A percentile compares a stretch with the other conserved stretches of the same genome.
These are phyloP conservation scores for Eucidaris tribuloides DNA, from an alignment of 35 echinoderm and acorn worm genomes.

Conservation along the genomic window DNA sequence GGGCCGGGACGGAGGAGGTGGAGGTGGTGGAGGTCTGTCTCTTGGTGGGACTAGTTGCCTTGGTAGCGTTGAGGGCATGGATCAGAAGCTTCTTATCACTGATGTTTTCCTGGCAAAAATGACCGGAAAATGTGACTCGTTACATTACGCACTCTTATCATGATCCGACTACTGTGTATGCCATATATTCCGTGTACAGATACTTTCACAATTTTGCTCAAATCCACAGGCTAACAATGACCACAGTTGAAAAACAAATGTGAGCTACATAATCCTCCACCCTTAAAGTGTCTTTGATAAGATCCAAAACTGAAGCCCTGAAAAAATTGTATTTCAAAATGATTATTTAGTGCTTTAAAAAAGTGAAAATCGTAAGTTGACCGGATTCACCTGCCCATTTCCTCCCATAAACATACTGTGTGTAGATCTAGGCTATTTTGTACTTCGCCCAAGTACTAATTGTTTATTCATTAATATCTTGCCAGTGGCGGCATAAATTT, in stretches of 20 bases:
- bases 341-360: too few relatives aligned
- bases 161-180: neutral
- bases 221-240: neutral
- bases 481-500: too few relatives aligned
- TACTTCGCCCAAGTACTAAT: too few relatives aligned
- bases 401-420: too few relatives aligned
- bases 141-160: neutral
- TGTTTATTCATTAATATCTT: too few relatives aligned
- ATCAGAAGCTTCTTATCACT: conserved; percentile 69
- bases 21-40: neutral
- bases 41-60: conserved; percentile 53
- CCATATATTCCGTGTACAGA: neutral
- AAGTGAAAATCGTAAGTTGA: too few relatives aligned
- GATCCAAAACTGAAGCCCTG: too few relatives aligned
- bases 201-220: neutral
- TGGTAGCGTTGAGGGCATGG: conserved; percentile 35
- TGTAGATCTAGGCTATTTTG: too few relatives aligned
- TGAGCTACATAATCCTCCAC: neutral
- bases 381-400: too few relatives aligned
- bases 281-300: neutral
- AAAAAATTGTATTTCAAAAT: too few relatives aligned
- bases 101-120: conserved; percentile 40
- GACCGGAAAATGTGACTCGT: neutral
- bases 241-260: neutral
- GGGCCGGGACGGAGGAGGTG: neutral